Conservation (phyloP, 2,797 vertebrate species). For the Hydrophis major region DNA sequence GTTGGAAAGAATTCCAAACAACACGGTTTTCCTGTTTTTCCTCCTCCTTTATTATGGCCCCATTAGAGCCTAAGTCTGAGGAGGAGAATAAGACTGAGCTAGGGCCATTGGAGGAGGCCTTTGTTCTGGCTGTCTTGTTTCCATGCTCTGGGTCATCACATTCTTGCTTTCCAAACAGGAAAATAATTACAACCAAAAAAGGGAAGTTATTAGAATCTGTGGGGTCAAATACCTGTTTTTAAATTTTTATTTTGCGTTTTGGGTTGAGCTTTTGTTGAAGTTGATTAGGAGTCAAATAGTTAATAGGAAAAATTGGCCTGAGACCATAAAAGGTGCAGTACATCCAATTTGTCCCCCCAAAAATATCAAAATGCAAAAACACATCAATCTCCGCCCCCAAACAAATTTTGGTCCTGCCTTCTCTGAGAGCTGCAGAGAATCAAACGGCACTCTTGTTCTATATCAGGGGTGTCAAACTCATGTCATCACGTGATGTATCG, state of each 20-base stretch:
- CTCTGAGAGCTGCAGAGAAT: neutral
- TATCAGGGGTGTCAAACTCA: neutral
- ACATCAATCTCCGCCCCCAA: neutral
- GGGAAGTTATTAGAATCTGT: neutral
- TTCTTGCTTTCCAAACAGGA: neutral
- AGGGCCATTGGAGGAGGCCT: too few species aligned
- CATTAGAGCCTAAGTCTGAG: too few species aligned
- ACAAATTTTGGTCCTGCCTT: conserved; percentile 16
- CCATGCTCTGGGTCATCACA: too few species aligned
- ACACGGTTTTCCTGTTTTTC: neutral
- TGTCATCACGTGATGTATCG: too few species aligned
- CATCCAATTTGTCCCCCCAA: neutral
- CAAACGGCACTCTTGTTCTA: neutral
- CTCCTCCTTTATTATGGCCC: neutral
- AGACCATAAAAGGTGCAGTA: neutral
- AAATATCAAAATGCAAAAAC: neutral
- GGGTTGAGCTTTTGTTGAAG: neutral
- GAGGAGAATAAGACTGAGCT: too few species aligned
- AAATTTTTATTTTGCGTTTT: neutral
- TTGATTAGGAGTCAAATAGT: neutral
- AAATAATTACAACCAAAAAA: neutral
- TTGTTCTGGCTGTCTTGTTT: too few species aligned
- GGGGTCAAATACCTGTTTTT: neutral
- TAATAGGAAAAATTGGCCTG: neutral
- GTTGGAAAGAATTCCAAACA: neutral